Conservation (phyloP, 2,888 invertebrate genomes). For the Epinotia nisella region DNA sequence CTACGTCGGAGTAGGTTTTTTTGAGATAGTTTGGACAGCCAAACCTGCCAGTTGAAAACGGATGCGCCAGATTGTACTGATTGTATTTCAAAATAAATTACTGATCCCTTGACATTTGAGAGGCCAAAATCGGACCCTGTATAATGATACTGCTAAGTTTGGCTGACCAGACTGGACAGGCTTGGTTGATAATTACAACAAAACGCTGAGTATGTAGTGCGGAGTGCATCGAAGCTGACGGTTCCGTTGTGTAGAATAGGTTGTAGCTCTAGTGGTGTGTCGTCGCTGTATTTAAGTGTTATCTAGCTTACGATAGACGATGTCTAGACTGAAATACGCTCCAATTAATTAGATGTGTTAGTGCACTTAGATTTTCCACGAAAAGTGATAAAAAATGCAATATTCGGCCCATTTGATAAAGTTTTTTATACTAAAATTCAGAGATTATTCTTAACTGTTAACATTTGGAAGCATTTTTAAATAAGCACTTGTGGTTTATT, state of each 20-base stretch:
- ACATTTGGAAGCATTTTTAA: conserved; percentile 61
- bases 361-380: conserved; percentile 72
- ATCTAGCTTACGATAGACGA: conserved; percentile 70
- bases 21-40: not conserved
- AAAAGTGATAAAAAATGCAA: conserved; percentile 67
- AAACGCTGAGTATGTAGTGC: conserved; percentile 28
- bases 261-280: conserved; percentile 66
- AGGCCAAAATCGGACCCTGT: not conserved
- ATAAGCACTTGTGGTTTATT: conserved; percentile 27
- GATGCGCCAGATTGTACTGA: not conserved
- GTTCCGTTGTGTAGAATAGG: conserved; percentile 60
- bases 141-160: not conserved
- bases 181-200: conserved; percentile 2
- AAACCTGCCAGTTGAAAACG: not conserved
- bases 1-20: not conserved
- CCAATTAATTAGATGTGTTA: conserved; percentile 73
- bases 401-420: conserved; percentile 71
- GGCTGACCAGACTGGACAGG: not conserved
- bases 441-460: conserved; percentile 58
- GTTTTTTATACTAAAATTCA: conserved; percentile 66
- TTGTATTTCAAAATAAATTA: not conserved
- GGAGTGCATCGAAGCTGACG: conserved; percentile 60
- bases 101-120: not conserved
- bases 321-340: conserved; percentile 82
- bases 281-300: conserved; percentile 65